Percentiles rank a stretch among this genome's conserved stretches.
Evolutionary conservation across 2,888 invertebrate genomes (phyloP).

Genomic region (Sarcophaga caerulescens): DNA sequence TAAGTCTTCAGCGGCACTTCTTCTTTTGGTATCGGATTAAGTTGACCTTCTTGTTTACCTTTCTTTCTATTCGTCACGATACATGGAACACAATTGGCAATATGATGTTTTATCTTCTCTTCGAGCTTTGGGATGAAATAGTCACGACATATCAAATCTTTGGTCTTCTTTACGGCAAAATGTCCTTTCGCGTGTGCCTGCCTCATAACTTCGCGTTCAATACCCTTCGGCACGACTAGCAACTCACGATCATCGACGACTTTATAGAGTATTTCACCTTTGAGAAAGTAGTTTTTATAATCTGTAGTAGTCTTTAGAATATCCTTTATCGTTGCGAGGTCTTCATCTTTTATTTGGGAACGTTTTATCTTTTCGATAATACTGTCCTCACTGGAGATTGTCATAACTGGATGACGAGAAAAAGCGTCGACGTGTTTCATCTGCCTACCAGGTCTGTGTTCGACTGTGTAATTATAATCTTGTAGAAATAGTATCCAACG

Average conservation of each 20-base stretch:
- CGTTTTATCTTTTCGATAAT: slow-evolving; percentile 41
- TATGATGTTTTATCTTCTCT: slow-evolving; percentile 53
- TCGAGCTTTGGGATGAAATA: slow-evolving; percentile 60
- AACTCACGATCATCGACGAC: slow-evolving; percentile 44
- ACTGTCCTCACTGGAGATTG: slow-evolving; percentile 6
- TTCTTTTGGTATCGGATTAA: slow-evolving; percentile 54
- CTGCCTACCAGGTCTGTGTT: slow-evolving; percentile 66
- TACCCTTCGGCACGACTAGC: slow-evolving; percentile 48
- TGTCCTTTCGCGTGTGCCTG: slow-evolving; percentile 46
- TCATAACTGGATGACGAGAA: slow-evolving; percentile 64
- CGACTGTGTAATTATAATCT: slow-evolving; percentile 69
- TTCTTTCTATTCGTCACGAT: slow-evolving; percentile 50
- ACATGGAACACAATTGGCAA: slow-evolving; percentile 54
- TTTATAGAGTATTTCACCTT: slow-evolving; percentile 52
- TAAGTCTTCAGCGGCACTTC: slow-evolving; percentile 53
- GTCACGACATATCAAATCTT: slow-evolving; percentile 47
- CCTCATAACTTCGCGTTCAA: slow-evolving; percentile 51
- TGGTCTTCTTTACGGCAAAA: slow-evolving; percentile 57
- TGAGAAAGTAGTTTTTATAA: slow-evolving; percentile 26
- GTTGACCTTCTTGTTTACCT: slow-evolving; percentile 54
- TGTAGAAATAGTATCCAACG: slow-evolving; percentile 69
- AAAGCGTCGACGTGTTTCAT: slow-evolving; percentile 64
- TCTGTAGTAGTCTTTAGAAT: slow-evolving; percentile 26
- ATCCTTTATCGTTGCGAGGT: slow-evolving; percentile 59
- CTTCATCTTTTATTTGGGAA: slow-evolving; percentile 29